Conservation (phyloP, 2,888 invertebrate genomes). For the Amphipyra berbera region DNA sequence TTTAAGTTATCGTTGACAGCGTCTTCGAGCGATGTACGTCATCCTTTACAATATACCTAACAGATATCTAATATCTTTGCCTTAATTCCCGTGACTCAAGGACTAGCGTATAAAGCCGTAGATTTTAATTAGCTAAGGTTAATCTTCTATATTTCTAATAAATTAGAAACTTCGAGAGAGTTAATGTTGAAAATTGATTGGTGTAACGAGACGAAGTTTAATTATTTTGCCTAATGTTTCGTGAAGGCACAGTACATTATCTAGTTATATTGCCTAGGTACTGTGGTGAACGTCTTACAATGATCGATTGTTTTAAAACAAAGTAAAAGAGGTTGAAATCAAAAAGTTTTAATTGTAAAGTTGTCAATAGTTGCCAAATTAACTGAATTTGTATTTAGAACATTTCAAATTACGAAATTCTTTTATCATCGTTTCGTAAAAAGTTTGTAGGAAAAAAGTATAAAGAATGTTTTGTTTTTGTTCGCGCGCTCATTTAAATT, state of each 20-base stretch:
- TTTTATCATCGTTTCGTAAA: conserved; percentile 5
- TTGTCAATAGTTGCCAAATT: conserved; percentile 17
- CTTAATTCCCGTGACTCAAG: background rate
- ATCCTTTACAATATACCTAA: too few relatives aligned
- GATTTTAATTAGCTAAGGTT: conserved; percentile 12
- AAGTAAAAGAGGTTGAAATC: conserved; percentile 11
- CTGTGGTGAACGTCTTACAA: too few relatives aligned
- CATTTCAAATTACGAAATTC: conserved; percentile 18
- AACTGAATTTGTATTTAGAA: conserved; percentile 8
- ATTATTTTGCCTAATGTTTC: conserved; percentile 23
- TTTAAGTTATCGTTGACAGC: background rate
- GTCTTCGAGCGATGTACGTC: too few relatives aligned
- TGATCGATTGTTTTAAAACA: background rate
- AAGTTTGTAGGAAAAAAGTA: conserved; percentile 20
- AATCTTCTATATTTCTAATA: conserved; percentile 11
- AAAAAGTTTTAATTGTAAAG: conserved; percentile 45
- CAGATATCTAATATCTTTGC: background rate
- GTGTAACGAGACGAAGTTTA: conserved; percentile 5
- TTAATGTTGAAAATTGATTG: conserved; percentile 10
- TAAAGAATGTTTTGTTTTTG: conserved; percentile 25
- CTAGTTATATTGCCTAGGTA: too few relatives aligned
- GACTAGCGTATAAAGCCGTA: background rate
- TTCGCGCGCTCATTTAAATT: conserved; percentile 30
- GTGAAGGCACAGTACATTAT: conserved; percentile 4
- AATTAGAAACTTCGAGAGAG: background rate